phyloP scores from a whole-genome alignment of 2,113 vertebrate species.

The Myotis davidii region DNA sequence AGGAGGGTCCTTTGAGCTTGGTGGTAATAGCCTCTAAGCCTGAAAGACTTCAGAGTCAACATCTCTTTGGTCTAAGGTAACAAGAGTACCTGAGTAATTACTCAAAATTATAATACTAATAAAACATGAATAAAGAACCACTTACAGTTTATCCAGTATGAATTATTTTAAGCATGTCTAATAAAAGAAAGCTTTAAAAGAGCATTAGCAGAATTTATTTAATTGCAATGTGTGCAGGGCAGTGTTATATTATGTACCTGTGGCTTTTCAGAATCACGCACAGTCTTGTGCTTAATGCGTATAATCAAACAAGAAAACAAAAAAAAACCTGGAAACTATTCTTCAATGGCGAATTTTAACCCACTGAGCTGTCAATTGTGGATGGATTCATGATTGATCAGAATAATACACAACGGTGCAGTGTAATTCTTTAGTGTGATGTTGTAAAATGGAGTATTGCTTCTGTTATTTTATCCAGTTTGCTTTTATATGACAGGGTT shows the following conservation, averaged over 20 bases:
- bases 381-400: conserved; percentile 90
- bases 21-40: conserved; percentile 84
- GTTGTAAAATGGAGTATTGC: conserved; percentile 92
- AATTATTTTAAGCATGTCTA: conserved; percentile 80
- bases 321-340: conserved; percentile 82
- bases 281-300: conserved; percentile 72
- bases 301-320: conserved; percentile 82
- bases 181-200: conserved; percentile 79
- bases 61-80: conserved; percentile 81
- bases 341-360: conserved; percentile 86
- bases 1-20: conserved; percentile 83
- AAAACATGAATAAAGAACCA: conserved; percentile 85
- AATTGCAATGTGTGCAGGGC: conserved; percentile 80
- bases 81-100: conserved; percentile 80
- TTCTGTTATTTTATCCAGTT: conserved; percentile 95
- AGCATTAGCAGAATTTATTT: conserved; percentile 83
- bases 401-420: conserved; percentile 88
- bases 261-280: conserved; percentile 80
- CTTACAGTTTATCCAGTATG: conserved; percentile 74
- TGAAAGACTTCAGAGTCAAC: conserved; percentile 83
- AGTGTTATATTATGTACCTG: conserved; percentile 83
- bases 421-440: conserved; percentile 91
- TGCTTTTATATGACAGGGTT: conserved; percentile 96
- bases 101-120: conserved; percentile 80
- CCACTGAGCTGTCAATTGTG: conserved; percentile 87